phyloP scores from a whole-genome alignment of 2,888 invertebrate genomes.

The Conops quadrifasciatus region DNA sequence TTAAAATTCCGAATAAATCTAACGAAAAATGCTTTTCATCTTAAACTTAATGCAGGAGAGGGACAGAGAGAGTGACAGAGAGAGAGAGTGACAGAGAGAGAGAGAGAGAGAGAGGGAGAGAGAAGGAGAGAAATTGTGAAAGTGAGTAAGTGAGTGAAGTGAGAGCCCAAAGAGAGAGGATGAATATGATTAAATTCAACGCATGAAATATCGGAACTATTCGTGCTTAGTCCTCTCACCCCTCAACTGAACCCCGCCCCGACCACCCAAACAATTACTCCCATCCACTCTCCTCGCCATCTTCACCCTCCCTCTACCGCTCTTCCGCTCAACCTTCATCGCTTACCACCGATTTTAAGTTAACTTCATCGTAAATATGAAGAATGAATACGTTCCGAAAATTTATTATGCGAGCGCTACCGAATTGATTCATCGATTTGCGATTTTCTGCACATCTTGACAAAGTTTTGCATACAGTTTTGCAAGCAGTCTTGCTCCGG shows the following conservation, averaged over 20 bases:
- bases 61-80: background rate
- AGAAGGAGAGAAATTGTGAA: background rate
- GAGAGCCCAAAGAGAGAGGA: too few relatives aligned
- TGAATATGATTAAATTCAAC: too few relatives aligned
- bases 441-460: conserved; percentile 19
- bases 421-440: conserved; percentile 29
- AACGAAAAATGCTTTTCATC: background rate
- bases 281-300: too few relatives aligned
- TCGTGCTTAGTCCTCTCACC: too few relatives aligned
- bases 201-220: too few relatives aligned
- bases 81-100: background rate
- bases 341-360: too few relatives aligned
- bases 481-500: background rate
- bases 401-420: background rate
- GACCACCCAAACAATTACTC: too few relatives aligned
- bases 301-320: too few relatives aligned
- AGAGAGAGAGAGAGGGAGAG: background rate
- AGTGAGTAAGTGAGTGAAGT: background rate
- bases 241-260: too few relatives aligned
- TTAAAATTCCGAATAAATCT: conserved; percentile 12
- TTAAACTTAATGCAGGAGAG: background rate
- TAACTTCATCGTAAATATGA: too few relatives aligned
- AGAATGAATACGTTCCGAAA: too few relatives aligned
- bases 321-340: too few relatives aligned
- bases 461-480: conserved; percentile 24